Percentiles rank a stretch among this genome's conserved stretches.
Evolutionary conservation across 2,888 invertebrate species (phyloP).

Genomic region (Drosophila nigritarsus): DNA sequence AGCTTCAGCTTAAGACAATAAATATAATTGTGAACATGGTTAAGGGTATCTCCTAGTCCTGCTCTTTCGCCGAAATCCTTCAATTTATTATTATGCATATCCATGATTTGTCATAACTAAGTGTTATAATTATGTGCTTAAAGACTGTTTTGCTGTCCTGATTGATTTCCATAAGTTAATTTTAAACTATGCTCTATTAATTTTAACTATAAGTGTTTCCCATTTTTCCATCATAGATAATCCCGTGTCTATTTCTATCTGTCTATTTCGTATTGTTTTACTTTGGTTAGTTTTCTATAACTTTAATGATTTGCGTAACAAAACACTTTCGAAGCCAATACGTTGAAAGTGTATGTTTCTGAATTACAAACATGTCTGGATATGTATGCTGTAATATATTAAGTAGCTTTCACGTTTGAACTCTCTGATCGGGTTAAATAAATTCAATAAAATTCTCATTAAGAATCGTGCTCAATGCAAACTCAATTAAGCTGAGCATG

Average conservation of each 20-base stretch:
- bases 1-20: background rate
- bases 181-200: background rate
- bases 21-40: background rate
- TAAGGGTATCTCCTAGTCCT: background rate
- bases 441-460: conserved; percentile 4
- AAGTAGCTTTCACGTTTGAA: background rate
- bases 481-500: background rate
- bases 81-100: background rate
- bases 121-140: background rate
- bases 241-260: background rate
- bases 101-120: background rate
- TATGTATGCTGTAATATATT: background rate
- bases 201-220: background rate
- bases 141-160: background rate
- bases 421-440: background rate
- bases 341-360: background rate
- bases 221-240: background rate
- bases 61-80: background rate
- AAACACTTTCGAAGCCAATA: background rate
- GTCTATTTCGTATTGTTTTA: background rate
- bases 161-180: background rate
- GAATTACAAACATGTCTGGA: background rate
- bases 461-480: background rate
- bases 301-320: background rate
- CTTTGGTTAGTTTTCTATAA: background rate